phyloP scores from a whole-genome alignment of 2,797 vertebrate genomes.

The Kryptopterus vitreolus region DNA sequence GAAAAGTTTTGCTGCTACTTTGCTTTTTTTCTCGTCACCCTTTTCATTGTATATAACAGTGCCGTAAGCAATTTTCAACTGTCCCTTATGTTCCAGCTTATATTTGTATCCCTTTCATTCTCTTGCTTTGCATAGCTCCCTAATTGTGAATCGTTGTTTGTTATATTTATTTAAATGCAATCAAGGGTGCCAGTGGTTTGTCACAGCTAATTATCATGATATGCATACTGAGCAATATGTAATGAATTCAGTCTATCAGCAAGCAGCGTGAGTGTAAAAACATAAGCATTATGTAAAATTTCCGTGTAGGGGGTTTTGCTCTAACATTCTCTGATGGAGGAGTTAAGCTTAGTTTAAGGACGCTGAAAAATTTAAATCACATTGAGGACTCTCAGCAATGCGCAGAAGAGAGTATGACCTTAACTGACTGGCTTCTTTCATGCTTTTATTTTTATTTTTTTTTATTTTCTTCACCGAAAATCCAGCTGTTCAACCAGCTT shows the following conservation, averaged over 20 bases:
- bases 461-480: neutral
- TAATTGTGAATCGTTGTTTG: neutral
- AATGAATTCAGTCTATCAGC: slow-evolving; percentile 11
- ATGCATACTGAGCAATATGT: slow-evolving; percentile 5
- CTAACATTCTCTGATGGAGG: neutral
- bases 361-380: neutral
- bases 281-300: neutral
- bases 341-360: neutral
- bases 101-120: neutral
- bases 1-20: neutral
- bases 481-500: slow-evolving; percentile 1
- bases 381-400: neutral
- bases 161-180: slow-evolving; percentile 14
- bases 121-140: neutral
- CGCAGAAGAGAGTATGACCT: neutral
- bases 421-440: neutral
- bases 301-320: neutral
- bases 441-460: too few relatives aligned
- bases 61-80: neutral
- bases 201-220: neutral
- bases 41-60: neutral
- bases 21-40: neutral
- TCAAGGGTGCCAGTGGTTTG: slow-evolving; percentile 8
- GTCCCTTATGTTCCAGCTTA: neutral
- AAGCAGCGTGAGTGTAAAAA: neutral